phyloP scores from a whole-genome alignment of 35 echinoderm and acorn worm species.

The Stichopus chloronotus region DNA sequence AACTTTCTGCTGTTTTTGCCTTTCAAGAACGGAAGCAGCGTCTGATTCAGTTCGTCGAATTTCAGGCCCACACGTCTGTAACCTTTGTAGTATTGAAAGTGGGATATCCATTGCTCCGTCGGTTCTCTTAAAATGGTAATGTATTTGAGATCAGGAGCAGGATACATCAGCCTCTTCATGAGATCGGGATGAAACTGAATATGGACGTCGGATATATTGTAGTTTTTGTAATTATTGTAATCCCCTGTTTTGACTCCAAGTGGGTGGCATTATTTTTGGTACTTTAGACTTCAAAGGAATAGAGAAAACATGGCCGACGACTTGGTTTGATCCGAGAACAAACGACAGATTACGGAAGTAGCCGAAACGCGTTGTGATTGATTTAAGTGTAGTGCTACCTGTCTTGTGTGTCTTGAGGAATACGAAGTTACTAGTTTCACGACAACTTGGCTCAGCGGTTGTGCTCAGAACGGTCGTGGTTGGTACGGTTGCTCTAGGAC shows the following conservation, averaged over 20 bases:
- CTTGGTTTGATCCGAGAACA: not conserved
- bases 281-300: not conserved
- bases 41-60: not conserved
- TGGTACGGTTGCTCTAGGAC: not conserved
- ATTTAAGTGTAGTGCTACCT: conserved; percentile 64
- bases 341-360: conserved; percentile 58
- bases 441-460: not conserved
- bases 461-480: not conserved
- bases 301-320: not conserved
- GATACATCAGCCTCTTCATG: not conserved
- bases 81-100: conserved; percentile 36
- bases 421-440: conserved; percentile 51
- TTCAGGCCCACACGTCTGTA: not conserved
- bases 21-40: not conserved
- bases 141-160: not conserved
- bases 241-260: conserved; percentile 39
- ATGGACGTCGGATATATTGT: conserved; percentile 68
- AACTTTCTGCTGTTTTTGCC: not conserved
- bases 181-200: not conserved
- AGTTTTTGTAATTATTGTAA: conserved; percentile 54
- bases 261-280: conserved; percentile 50
- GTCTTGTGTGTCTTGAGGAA: conserved; percentile 83
- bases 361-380: conserved; percentile 60
- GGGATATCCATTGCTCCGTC: conserved; percentile 9
- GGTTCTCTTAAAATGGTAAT: conserved; percentile 7